Percentiles rank a stretch among this genome's conserved stretches.
phyloP scores from a whole-genome alignment of 53 echinoderm and acorn worm species.

The Hippasteria phrygiana region DNA sequence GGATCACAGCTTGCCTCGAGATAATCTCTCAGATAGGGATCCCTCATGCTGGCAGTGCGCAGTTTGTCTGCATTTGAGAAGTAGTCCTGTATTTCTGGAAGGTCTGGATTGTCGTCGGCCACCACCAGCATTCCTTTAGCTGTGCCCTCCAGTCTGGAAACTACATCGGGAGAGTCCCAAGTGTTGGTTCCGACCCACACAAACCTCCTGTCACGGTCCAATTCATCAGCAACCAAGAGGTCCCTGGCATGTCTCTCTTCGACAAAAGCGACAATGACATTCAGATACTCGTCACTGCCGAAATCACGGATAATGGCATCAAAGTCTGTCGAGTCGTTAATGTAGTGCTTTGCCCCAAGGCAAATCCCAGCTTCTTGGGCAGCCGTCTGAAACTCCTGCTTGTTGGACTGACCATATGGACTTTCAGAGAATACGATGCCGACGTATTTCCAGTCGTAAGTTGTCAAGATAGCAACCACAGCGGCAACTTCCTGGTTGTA shows the following conservation, averaged over 20 bases:
- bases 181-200: conserved; percentile 78
- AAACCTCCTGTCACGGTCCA: conserved; percentile 47
- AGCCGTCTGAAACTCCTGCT: conserved; percentile 52
- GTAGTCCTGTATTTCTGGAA: conserved; percentile 59
- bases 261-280: conserved; percentile 78
- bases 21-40: conserved; percentile 29
- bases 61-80: conserved; percentile 51
- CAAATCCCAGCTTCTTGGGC: conserved; percentile 60
- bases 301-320: conserved; percentile 53
- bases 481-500: conserved; percentile 59
- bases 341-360: conserved; percentile 39
- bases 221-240: conserved; percentile 63
- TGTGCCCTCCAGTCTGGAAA: conserved; percentile 57
- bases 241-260: conserved; percentile 66
- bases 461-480: conserved; percentile 37
- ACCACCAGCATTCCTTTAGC: conserved; percentile 71
- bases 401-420: conserved; percentile 42
- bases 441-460: conserved; percentile 74
- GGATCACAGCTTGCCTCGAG: conserved; percentile 26
- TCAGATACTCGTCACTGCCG: conserved; percentile 47
- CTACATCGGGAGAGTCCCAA: conserved; percentile 63
- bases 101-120: conserved; percentile 45
- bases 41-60: conserved; percentile 5
- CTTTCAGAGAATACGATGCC: conserved; percentile 68
- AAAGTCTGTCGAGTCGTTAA: conserved; percentile 51